Evolutionary conservation across 2,113 vertebrate species (phyloP).

Genomic region (Chinchilla lanigera): DNA sequence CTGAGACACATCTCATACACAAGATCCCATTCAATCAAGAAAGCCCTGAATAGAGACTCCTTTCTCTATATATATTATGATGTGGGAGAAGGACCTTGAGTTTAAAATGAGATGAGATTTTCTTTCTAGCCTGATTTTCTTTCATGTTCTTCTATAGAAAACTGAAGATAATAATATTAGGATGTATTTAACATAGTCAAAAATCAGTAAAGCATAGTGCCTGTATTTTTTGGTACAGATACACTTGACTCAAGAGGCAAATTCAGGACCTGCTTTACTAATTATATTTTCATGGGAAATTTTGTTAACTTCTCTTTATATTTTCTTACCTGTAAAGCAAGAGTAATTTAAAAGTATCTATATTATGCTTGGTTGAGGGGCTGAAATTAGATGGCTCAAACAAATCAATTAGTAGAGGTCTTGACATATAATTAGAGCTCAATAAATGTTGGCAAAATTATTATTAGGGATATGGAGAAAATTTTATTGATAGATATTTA

Average conservation of each 20-base stretch:
- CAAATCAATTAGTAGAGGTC: conserved; percentile 56
- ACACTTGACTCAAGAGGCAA: background rate
- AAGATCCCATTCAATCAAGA: background rate
- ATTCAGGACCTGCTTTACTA: background rate
- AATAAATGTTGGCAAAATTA: conserved; percentile 63
- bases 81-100: background rate
- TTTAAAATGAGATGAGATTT: background rate
- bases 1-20: background rate
- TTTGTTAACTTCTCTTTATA: conserved; percentile 29
- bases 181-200: background rate
- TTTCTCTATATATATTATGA: background rate
- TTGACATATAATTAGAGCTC: conserved; percentile 64
- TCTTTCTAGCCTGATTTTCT: background rate
- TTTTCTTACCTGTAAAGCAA: conserved; percentile 49
- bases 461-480: conserved; percentile 65
- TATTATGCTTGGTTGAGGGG: background rate
- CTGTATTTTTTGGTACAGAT: background rate
- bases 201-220: background rate
- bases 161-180: background rate
- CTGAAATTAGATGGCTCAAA: conserved; percentile 42
- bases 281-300: conserved; percentile 12
- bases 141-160: background rate
- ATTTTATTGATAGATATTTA: conserved; percentile 64
- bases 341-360: conserved; percentile 48
- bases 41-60: background rate